These are phyloP conservation scores for Crematogaster levior DNA, from an alignment of 2,888 invertebrate genomes.

Conservation along the genomic window DNA sequence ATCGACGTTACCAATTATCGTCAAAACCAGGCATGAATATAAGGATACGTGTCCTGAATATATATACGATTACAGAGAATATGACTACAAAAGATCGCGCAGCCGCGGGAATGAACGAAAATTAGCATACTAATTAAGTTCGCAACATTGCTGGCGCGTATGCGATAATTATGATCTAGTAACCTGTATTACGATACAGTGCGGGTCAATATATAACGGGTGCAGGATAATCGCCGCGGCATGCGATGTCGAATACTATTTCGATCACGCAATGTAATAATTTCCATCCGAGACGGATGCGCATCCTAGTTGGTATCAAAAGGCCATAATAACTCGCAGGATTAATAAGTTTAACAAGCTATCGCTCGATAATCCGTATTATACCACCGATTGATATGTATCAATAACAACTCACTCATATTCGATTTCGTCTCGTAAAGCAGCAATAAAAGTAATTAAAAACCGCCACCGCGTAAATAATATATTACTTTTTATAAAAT, in stretches of 20 bases:
- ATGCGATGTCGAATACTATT: conserved; percentile 40
- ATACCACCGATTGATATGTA: conserved; percentile 4
- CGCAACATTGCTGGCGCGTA: conserved; percentile 22
- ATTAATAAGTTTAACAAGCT: conserved; percentile 38
- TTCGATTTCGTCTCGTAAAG: neutral
- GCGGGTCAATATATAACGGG: conserved; percentile 29
- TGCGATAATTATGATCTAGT: conserved; percentile 58
- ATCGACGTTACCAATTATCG: conserved; percentile 3
- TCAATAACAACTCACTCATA: neutral
- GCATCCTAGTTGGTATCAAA: conserved; percentile 27
- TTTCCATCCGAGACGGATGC: conserved; percentile 30
- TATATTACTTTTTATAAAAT: neutral
- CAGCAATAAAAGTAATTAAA: neutral
- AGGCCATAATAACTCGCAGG: conserved; percentile 30
- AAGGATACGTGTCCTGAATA: neutral
- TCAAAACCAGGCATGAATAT: neutral
- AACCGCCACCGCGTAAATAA: neutral
- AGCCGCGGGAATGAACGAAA: conserved; percentile 43
- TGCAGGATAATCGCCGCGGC: conserved; percentile 45
- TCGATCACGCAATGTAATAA: conserved; percentile 44
- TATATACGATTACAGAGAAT: neutral
- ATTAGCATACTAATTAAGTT: conserved; percentile 61
- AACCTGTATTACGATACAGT: conserved; percentile 38
- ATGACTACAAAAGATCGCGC: conserved; percentile 21
- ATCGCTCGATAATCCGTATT: conserved; percentile 15